Percentiles rank a stretch among this genome's conserved stretches.
These are phyloP conservation scores for Carcharodon carcharias DNA, from an alignment of 2,797 vertebrate genomes.

Conservation along the genomic window DNA sequence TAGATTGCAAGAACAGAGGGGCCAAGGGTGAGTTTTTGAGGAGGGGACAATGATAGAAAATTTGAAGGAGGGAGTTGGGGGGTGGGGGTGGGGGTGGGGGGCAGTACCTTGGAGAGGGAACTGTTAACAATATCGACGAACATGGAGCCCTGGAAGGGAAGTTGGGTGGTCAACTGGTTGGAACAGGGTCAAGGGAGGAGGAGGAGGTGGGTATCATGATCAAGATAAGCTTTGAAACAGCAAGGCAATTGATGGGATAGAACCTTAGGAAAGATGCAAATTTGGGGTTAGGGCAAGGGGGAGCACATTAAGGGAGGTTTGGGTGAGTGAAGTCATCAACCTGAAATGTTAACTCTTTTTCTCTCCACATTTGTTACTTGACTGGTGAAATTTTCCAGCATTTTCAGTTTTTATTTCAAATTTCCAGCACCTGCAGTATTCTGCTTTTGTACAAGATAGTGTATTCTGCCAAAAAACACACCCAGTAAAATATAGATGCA, in stretches of 20 bases:
- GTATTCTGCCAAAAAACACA: neutral
- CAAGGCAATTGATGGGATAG: neutral
- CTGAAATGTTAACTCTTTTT: too few relatives aligned
- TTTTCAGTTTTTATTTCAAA: too few relatives aligned
- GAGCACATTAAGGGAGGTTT: neutral
- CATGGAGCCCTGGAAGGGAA: too few relatives aligned
- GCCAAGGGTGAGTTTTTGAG: neutral
- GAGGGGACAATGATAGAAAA: neutral
- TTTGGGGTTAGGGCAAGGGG: neutral
- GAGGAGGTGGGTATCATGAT: neutral
- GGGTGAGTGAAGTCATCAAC: too few relatives aligned
- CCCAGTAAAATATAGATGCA: too few relatives aligned
- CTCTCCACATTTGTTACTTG: too few relatives aligned
- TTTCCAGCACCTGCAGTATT: too few relatives aligned
- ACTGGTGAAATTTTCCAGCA: too few relatives aligned
- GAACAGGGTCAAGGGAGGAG: neutral
- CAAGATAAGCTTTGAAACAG: neutral
- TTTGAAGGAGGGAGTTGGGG: neutral
- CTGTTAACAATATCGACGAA: too few relatives aligned
- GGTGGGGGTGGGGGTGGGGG: too few relatives aligned
- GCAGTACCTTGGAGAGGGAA: too few relatives aligned
- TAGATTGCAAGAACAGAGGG: neutral
- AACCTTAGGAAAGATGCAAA: neutral
- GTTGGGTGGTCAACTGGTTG: too few relatives aligned
- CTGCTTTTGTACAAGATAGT: neutral